Evolutionary conservation across 2,113 vertebrate genomes (phyloP), one percentile per base, ranked within the genome.

Genomic region (Lophotis ruficrista): DNA sequence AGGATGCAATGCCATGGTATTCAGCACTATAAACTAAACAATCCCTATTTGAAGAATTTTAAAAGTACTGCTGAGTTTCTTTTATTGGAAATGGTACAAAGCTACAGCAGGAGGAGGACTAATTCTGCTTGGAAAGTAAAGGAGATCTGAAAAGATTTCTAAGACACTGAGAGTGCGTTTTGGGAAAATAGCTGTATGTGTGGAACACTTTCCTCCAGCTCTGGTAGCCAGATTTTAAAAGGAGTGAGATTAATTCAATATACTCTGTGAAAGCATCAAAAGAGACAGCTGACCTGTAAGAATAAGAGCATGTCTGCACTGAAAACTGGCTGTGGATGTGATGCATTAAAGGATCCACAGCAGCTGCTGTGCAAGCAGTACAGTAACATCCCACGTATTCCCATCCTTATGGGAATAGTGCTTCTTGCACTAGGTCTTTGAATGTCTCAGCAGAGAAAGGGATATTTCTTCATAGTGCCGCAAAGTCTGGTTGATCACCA

Each of bases 171-270:
- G 58, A 58, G 24, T 7, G 3, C 5, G 10, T 28, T 83, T 86
- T 19, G 64, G 62, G 25, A 76, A 50, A 33, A 28, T 4, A 70
- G 38, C 9, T 68, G 10, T 38, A 33, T 0, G 0, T n/a, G 24
- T 43, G 43, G 69, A 83, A 72, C 3, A 3, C 9, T 69, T 69
- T 4, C 48, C 45, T 71, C 22, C 4, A 1, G 54, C 57, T 89
- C 66, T 70, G 60, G 24, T 11, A 77, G 54, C 20, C 62, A 87
- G n/a, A 25, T 64, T 85, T 83, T 48, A 76, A 91, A 53, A 70
- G 68, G 37, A 76, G 15, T n/a, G 41, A 53, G 41, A 12, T 47
- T 25, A 21, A 69, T 91, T 95, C 41, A 37, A 35, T 58, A 38
- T 30, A 65, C 9, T 16, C 47, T 56, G 9, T 30, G 82, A 56